A percentile compares a stretch with the other conserved stretches of the same genome.
Conservation (phyloP, 1,140 invertebrate genomes). For the Lordiphosa stackelbergi region DNA sequence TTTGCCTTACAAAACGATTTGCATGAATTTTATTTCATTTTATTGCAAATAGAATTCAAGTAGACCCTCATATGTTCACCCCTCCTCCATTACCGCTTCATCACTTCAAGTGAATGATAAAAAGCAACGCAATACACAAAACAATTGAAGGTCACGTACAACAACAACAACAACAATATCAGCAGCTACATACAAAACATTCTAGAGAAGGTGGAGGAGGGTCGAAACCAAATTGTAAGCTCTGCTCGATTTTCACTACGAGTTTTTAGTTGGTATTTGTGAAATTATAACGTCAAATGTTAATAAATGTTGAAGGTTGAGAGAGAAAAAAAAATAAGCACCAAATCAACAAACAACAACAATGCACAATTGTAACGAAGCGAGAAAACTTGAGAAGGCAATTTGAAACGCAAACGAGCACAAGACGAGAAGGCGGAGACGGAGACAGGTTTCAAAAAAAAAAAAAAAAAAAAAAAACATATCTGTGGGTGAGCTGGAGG, state of each 20-base stretch:
- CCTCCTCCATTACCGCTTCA: slow-evolving; percentile 7
- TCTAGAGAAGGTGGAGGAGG: slow-evolving; percentile 13
- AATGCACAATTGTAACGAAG: slow-evolving; percentile 51
- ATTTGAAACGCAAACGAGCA: slow-evolving; percentile 40
- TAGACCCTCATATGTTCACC: slow-evolving; percentile 12
- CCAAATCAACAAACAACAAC: slow-evolving; percentile 38
- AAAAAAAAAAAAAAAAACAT: slow-evolving; percentile 11
- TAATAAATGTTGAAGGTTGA: slow-evolving; percentile 73
- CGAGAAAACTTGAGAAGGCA: slow-evolving; percentile 43
- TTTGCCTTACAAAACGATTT: slow-evolving; percentile 29
- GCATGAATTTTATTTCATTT: slow-evolving; percentile 45
- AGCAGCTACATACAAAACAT: slow-evolving; percentile 30
- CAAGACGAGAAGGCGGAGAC: slow-evolving; percentile 6
- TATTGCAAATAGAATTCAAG: slow-evolving; percentile 52
- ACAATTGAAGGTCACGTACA: slow-evolving; percentile 69
- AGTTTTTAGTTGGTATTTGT: slow-evolving; percentile 58
- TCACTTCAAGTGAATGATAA: slow-evolving; percentile 63
- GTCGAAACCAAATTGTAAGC: slow-evolving; percentile 22
- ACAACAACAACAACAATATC: slow-evolving; percentile 38
- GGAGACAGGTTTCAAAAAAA: slow-evolving; percentile 19
- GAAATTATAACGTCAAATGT: slow-evolving; percentile 75
- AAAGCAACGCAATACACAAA: slow-evolving; percentile 59
- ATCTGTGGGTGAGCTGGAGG: neutral
- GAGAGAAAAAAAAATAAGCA: slow-evolving; percentile 20
- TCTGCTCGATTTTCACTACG: slow-evolving; percentile 44